Percentiles rank a stretch among this genome's conserved stretches.
These are phyloP conservation scores for Tyrannus savana DNA, from an alignment of 2,113 vertebrate species.

Conservation along the genomic window DNA sequence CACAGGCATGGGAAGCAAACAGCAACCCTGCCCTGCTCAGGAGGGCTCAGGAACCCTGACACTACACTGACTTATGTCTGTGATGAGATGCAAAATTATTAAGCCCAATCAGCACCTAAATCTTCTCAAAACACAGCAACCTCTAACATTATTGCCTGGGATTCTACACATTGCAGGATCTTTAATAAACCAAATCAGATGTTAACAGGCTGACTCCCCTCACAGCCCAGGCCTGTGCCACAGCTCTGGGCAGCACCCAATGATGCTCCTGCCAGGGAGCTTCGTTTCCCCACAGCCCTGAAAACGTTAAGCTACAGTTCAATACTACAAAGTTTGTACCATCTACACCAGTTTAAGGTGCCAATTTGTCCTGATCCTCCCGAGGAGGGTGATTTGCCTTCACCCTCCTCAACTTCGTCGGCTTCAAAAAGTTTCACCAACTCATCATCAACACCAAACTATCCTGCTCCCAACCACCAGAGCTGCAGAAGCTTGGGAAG, in stretches of 20 bases:
- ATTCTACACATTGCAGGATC: fast-evolving
- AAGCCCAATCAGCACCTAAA: neutral
- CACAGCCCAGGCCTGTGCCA: neutral
- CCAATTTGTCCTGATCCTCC: neutral
- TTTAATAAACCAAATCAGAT: neutral
- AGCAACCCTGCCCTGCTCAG: neutral
- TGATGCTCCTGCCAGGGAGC: neutral
- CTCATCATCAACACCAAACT: neutral
- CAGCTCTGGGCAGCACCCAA: neutral
- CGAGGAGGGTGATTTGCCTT: neutral
- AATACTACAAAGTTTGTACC: neutral
- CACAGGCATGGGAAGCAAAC: neutral
- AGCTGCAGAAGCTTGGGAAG: neutral
- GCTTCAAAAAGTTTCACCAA: neutral
- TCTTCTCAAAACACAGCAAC: neutral
- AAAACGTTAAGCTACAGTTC: neutral
- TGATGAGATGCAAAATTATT: fast-evolving
- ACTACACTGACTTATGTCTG: neutral
- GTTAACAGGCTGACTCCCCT: neutral
- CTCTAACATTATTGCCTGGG: neutral
- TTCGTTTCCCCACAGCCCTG: neutral
- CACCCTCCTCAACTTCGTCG: neutral
- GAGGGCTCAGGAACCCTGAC: neutral
- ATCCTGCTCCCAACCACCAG: neutral
- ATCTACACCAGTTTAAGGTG: neutral